phyloP scores from a whole-genome alignment of 2,113 vertebrate genomes.

The Caranx ignobilis region DNA sequence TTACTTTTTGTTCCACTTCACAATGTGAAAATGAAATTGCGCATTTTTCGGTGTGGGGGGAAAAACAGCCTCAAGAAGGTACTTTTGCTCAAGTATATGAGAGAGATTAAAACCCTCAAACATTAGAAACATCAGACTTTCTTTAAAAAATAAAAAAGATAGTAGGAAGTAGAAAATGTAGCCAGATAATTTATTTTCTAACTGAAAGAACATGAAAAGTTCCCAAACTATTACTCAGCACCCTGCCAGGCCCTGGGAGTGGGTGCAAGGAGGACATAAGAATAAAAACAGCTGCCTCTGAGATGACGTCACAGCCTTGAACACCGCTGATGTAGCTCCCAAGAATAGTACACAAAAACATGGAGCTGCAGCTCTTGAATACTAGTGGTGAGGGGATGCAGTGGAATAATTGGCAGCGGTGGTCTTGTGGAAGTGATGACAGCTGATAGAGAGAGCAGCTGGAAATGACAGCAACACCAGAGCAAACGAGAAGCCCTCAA shows the following conservation, averaged over 20 bases:
- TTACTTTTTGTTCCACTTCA: background rate
- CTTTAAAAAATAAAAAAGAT: conserved; percentile 3
- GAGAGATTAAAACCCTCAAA: conserved; percentile 5
- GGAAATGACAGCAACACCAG: conserved; percentile 61
- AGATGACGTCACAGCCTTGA: conserved; percentile 70
- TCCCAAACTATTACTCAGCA: conserved; percentile 72
- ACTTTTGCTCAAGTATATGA: background rate
- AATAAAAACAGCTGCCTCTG: conserved; percentile 76
- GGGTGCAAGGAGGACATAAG: conserved; percentile 67
- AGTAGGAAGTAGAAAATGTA: conserved; percentile 11
- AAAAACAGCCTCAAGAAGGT: background rate
- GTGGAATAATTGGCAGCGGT: conserved; percentile 71
- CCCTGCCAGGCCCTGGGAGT: conserved; percentile 43
- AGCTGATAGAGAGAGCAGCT: conserved; percentile 79
- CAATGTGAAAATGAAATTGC: background rate
- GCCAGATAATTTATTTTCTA: conserved; percentile 1
- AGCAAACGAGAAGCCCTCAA: conserved; percentile 45
- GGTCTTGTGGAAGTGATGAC: conserved; percentile 69
- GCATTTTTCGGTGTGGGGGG: background rate
- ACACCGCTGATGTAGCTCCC: conserved; percentile 65
- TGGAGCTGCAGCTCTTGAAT: conserved; percentile 49
- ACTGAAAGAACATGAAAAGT: conserved; percentile 21
- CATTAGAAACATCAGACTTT: background rate
- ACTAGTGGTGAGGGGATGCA: conserved; percentile 41
- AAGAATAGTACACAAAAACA: conserved; percentile 71